phyloP scores from a whole-genome alignment of 1,140 invertebrate species.

The Drosophila rhopaloa region DNA sequence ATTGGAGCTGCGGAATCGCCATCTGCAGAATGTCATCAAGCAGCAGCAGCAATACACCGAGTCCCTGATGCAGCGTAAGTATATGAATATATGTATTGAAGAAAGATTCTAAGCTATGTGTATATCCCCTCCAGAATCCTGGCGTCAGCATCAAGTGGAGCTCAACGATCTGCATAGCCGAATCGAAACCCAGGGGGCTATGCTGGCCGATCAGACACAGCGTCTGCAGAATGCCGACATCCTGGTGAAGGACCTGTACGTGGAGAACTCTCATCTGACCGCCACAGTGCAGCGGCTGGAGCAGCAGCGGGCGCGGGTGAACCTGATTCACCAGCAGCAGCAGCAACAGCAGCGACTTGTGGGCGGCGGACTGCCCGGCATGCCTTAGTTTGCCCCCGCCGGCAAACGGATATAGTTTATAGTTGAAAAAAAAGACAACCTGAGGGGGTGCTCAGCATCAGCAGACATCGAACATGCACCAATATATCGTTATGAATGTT shows the following conservation, averaged over 20 bases:
- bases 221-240: slow-evolving; percentile 90
- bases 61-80: slow-evolving; percentile 88
- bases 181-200: slow-evolving; percentile 87
- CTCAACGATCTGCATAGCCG: slow-evolving; percentile 86
- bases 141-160: slow-evolving; percentile 88
- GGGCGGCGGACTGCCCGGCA: slow-evolving; percentile 65
- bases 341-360: slow-evolving; percentile 57
- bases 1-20: slow-evolving; percentile 87
- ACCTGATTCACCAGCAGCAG: slow-evolving; percentile 79
- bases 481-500: slow-evolving; percentile 54
- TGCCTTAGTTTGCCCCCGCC: slow-evolving; percentile 65
- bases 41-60: slow-evolving; percentile 88
- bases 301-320: slow-evolving; percentile 85
- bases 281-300: slow-evolving; percentile 88
- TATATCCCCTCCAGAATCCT: slow-evolving; percentile 85
- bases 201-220: slow-evolving; percentile 88
- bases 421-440: slow-evolving; percentile 22
- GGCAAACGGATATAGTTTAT: slow-evolving; percentile 15
- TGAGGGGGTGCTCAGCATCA: slow-evolving; percentile 38
- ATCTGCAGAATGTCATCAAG: slow-evolving; percentile 87
- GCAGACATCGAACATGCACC: slow-evolving; percentile 59
- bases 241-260: slow-evolving; percentile 91
- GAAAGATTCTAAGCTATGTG: not conserved
- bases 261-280: slow-evolving; percentile 91
- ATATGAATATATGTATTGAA: not conserved